Base-by-base conservation (phyloP, 2,797 vertebrate species). In the Dallia pectoralis region DNA sequence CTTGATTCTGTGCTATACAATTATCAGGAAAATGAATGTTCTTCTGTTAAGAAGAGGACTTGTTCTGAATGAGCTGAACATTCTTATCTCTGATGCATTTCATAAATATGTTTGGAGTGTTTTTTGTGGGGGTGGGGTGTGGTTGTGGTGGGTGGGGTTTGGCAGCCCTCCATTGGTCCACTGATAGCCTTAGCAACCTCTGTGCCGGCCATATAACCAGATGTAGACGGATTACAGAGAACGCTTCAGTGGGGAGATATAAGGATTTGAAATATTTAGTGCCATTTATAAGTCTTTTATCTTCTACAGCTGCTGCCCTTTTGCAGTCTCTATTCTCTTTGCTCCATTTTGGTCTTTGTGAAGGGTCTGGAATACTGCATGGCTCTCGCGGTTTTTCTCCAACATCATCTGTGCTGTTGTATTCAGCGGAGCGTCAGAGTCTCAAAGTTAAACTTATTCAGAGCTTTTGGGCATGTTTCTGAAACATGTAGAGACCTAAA, bases 331-430 rank as follows among this genome's bases (percentile, higher is more conserved):
- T 69, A 27, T 22, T 66, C 64, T 66, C 64, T 66, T 33, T 40
- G 8, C 32, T n/a, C 33, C 33, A n/a, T 66, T 11, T 33, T n/a
- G 22, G n/a, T 22, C 32, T 14, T 18, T 33, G 30, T 64, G 62
- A 64, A 32, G 62, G 1, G 62, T 80, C 73, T 48, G 72, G 18
- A 61, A 53, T 66, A 69, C 32, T 44, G 9, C 27, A 67, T 27
- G 69, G 49, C 67, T 47, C 75, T 80, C 1, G 2, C 30, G 67
- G 64, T 56, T 27, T 29, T 4, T 69, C 44, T 80, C 77, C 81
- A 72, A 83, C 84, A 72, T 67, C 36, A 6, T 81, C 76, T 70
- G 75, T 77, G 63, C 73, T 72, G 65, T 74, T 53, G 29, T 73
- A 67, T 33, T 68, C 71, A 80, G 27, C 80, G 72, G 75, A 70